Evolutionary conservation across 2,888 invertebrate genomes (phyloP), one percentile per base, ranked within the genome.

Genomic region (Melanostoma mellinum): DNA sequence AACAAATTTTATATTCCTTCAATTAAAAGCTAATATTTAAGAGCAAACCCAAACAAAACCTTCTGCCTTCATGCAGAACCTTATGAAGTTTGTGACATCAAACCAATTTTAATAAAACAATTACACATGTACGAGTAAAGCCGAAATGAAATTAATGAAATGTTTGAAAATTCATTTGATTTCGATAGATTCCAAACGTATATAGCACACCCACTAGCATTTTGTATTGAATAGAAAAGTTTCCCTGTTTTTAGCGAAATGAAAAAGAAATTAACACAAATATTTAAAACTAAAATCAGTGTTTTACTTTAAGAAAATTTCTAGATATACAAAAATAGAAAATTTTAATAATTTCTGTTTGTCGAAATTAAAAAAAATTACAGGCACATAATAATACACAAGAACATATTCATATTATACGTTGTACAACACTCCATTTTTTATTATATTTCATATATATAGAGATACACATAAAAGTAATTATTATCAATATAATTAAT

Each of bases 401-500:
- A 32, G 44, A 48, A 67, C 52, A 65, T 67, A 67, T 71, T 60
- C 63, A 77, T 72, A 68, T 72, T 68, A 75, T 71, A 48, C 72
- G 67, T 77, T 81, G 72, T 81, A 73, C 38, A 58, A 71, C 73
- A 82, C 63, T 78, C 60, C 48, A 67, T 73, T 63, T 58, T 73
- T 72, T 63, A 53, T 60, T 76, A 63, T 74, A 44, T 53, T 58
- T 38, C 8, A 35, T 48, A 56, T 40, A 50, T 40, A 10, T 55
- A 73, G 6, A 42, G 32, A 60, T 0, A 75, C 53, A 33, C 35
- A 33, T 74, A 42, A 30, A 38, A 65, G 40, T 33, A 56, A 40
- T 56, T 40, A 55, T 50, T 46, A 38, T 68, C 38, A 40, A 60
- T 55, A 68, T 44, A 48, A 63, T 60, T 42, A 55, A 44, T 38